A percentile compares a stretch with the other conserved stretches of the same genome.
Evolutionary conservation across 2,888 invertebrate genomes (phyloP).

Genomic region (Octonoba sinensis): DNA sequence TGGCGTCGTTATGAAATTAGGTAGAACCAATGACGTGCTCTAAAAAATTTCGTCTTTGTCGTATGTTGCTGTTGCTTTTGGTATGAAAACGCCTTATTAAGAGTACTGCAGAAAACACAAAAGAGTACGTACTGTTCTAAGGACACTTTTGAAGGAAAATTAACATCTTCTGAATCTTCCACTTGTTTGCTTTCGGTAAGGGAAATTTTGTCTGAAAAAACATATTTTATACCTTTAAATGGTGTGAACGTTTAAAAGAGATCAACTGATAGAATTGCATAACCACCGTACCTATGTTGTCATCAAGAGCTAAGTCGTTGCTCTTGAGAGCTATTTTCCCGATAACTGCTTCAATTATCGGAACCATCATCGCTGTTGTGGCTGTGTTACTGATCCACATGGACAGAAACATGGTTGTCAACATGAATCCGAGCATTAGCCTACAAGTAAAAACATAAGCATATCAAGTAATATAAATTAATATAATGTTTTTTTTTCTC

Average conservation of each 20-base stretch:
- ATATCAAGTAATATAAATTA: too few species aligned
- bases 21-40: too few species aligned
- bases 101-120: too few species aligned
- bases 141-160: too few species aligned
- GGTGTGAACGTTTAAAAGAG: too few species aligned
- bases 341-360: constrained; percentile 85
- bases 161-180: constrained; percentile 13
- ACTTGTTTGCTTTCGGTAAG: constrained; percentile 38
- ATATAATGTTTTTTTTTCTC: too few species aligned
- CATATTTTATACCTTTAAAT: too few species aligned
- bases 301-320: constrained; percentile 21
- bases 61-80: too few species aligned
- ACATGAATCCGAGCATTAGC: constrained; percentile 85
- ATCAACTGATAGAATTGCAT: not conserved
- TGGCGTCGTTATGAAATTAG: too few species aligned
- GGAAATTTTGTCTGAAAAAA: constrained; percentile 1
- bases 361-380: constrained; percentile 94
- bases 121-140: too few species aligned
- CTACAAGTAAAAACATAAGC: constrained; percentile 72
- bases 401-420: constrained; percentile 91
- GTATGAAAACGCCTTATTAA: too few species aligned
- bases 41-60: too few species aligned
- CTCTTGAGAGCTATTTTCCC: constrained; percentile 5
- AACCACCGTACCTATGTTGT: not conserved
- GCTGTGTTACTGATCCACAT: constrained; percentile 98